Conservation (phyloP, 2,888 invertebrate species). For the Tromatobia lineatoria region DNA sequence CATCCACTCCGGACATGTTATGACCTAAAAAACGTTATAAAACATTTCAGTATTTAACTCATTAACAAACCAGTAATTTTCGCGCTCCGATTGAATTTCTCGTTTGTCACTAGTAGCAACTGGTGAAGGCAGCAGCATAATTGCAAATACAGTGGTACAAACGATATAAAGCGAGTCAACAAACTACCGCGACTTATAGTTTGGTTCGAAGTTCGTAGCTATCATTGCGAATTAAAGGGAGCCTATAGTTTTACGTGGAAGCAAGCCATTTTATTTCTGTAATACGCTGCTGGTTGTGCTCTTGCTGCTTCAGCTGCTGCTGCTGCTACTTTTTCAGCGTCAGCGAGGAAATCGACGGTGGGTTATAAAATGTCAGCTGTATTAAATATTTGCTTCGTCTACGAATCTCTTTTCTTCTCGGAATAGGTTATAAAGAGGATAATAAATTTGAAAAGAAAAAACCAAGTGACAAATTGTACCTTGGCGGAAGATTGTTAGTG, state of each 20-base stretch:
- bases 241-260: not conserved
- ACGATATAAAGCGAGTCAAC: constrained; percentile 5
- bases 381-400: constrained; percentile 14
- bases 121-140: not conserved
- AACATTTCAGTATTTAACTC: not conserved
- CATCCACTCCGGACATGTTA: constrained; percentile 96
- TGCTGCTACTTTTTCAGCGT: not conserved
- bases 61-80: not conserved
- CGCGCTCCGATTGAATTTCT: not conserved
- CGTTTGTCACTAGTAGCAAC: not conserved
- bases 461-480: constrained; percentile 7
- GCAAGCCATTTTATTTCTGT: constrained; percentile 16
- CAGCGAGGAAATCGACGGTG: constrained; percentile 13
- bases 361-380: not conserved
- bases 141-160: not conserved
- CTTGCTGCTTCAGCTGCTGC: not conserved
- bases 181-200: not conserved
- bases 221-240: constrained; percentile 7
- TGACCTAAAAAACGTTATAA: constrained; percentile 89
- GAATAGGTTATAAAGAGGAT: not conserved
- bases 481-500: constrained; percentile 20
- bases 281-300: not conserved
- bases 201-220: not conserved
- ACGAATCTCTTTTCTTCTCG: not conserved
- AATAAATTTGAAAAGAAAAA: constrained; percentile 14